These are phyloP conservation scores for Caerostris darwini DNA, from an alignment of 1,140 invertebrate genomes.

Conservation along the genomic window DNA sequence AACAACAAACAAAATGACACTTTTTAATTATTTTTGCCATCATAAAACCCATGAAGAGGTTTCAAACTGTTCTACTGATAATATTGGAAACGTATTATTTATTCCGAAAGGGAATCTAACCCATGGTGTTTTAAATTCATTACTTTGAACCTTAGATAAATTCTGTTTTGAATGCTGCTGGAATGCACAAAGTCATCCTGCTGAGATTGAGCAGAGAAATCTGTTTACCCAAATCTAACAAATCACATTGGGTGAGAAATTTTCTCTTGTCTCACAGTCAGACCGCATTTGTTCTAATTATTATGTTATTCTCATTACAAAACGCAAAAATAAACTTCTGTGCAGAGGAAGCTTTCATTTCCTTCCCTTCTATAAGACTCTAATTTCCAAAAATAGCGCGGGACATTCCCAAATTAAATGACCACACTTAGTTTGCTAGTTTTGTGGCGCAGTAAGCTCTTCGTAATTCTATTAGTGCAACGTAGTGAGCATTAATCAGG, in stretches of 20 bases:
- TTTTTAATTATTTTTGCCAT: too few species aligned
- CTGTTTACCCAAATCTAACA: slow-evolving; percentile 4
- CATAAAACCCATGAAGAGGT: too few species aligned
- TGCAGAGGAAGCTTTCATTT: slow-evolving; percentile 30
- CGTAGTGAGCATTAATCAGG: slow-evolving; percentile 54
- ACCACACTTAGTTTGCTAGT: slow-evolving; percentile 46
- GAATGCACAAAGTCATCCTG: neutral
- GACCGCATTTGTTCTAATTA: slow-evolving; percentile 58
- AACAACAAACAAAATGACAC: too few species aligned
- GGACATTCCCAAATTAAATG: slow-evolving; percentile 60
- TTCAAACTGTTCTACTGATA: too few species aligned
- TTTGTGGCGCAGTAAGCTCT: neutral
- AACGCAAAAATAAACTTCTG: slow-evolving; percentile 49
- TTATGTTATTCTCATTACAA: slow-evolving; percentile 27
- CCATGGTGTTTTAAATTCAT: too few species aligned
- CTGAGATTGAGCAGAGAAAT: neutral
- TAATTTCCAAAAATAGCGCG: slow-evolving; percentile 63
- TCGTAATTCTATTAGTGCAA: slow-evolving; percentile 47
- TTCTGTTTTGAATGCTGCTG: too few species aligned
- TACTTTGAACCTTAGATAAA: too few species aligned
- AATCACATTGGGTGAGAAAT: neutral
- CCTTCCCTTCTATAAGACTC: slow-evolving; percentile 23
- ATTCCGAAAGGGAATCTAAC: too few species aligned
- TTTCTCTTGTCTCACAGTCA: neutral
- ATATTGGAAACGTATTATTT: too few species aligned